Conservation (phyloP, 2,797 vertebrate species). For the Muraenolepis orangiensis region DNA sequence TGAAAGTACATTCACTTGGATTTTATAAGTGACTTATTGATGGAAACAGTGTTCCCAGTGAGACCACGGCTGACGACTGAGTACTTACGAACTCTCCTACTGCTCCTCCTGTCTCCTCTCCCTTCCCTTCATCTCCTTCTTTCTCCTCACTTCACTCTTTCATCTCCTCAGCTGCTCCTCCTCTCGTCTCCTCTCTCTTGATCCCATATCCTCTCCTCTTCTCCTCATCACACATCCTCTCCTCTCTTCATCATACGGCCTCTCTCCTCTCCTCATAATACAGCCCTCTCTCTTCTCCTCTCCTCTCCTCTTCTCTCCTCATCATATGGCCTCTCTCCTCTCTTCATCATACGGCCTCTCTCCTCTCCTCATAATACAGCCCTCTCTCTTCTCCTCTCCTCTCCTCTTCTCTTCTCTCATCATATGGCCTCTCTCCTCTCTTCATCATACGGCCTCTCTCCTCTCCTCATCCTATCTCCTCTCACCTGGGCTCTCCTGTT, state of each 20-base stretch:
- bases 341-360: not conserved
- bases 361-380: not conserved
- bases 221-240: not conserved
- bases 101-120: not conserved
- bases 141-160: not conserved
- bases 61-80: slow-evolving; percentile 5
- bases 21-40: slow-evolving; percentile 8
- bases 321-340: not conserved
- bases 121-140: not conserved
- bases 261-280: not conserved
- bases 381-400: not conserved
- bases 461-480: not conserved
- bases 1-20: slow-evolving; percentile 8
- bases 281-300: no score
- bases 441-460: not conserved
- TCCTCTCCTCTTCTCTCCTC: not conserved
- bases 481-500: no score
- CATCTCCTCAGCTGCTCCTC: not conserved
- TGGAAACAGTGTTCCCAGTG: not conserved
- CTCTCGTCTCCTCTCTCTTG: not conserved
- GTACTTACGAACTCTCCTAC: slow-evolving; percentile 2
- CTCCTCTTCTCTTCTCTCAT: not conserved
- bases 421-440: not conserved
- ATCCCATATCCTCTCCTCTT: not conserved
- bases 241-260: not conserved